These are phyloP conservation scores for Tetragnatha versicolor DNA, from an alignment of 1,140 invertebrate species.

Conservation along the genomic window DNA sequence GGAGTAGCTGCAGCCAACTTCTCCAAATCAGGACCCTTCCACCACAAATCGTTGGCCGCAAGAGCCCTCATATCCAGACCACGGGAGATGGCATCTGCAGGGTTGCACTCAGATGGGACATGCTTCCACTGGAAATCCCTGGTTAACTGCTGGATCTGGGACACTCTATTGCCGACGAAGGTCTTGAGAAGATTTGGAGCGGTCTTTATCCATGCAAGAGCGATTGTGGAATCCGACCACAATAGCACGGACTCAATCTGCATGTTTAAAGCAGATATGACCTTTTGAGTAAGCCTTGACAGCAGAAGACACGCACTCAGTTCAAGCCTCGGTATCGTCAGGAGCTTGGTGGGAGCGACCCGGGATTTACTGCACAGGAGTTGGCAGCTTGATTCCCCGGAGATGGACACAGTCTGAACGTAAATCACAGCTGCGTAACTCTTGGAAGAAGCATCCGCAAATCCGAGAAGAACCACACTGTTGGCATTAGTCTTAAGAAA, in stretches of 20 bases:
- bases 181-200: constrained; percentile 57
- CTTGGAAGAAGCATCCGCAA: constrained; percentile 43
- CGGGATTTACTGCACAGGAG: too few relatives aligned
- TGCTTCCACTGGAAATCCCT: constrained; percentile 11
- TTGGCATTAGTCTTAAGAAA: background rate
- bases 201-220: constrained; percentile 62
- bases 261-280: background rate
- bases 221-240: too few relatives aligned
- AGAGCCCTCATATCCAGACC: background rate
- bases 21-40: constrained; percentile 8
- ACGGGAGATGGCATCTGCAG: constrained; percentile 17
- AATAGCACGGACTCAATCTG: constrained; percentile 36
- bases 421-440: constrained; percentile 53
- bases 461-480: constrained; percentile 21
- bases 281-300: constrained; percentile 20
- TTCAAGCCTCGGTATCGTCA: constrained; percentile 40
- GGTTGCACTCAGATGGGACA: background rate
- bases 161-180: constrained; percentile 20
- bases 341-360: constrained; percentile 46
- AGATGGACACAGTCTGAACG: background rate
- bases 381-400: background rate
- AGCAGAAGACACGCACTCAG: constrained; percentile 22
- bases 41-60: constrained; percentile 16
- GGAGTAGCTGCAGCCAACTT: background rate
- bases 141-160: background rate